Evolutionary conservation across 2,888 invertebrate genomes (phyloP).

Genomic region (Netelia inedita): DNA sequence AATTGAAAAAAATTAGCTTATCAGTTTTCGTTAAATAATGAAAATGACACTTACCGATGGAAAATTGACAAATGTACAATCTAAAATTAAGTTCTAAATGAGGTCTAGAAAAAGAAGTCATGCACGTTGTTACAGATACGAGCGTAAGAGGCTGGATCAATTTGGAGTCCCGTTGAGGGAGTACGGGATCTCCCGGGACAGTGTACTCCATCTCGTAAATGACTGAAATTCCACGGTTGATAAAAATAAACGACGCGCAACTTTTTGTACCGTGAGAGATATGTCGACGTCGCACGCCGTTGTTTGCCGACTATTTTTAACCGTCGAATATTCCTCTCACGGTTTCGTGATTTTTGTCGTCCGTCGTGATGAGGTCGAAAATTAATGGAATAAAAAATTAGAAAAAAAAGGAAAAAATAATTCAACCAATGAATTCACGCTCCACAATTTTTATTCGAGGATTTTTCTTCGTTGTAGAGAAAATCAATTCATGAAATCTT

Average conservation of each 20-base stretch:
- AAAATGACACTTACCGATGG: background rate
- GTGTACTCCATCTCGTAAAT: slow-evolving; percentile 80
- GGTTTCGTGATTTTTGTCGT: slow-evolving; percentile 18
- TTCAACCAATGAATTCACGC: background rate
- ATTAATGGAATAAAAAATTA: slow-evolving; percentile 10
- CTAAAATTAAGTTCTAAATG: background rate
- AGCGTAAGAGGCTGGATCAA: slow-evolving; percentile 77
- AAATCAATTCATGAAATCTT: background rate
- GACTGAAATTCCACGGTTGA: slow-evolving; percentile 69
- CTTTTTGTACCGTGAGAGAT: slow-evolving; percentile 56
- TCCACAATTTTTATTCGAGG: background rate
- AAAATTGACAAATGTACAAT: background rate
- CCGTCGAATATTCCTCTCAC: background rate
- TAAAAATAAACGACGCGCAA: slow-evolving; percentile 59
- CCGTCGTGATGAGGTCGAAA: background rate
- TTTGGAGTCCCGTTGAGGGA: slow-evolving; percentile 74
- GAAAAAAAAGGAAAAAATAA: background rate
- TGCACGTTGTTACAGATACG: slow-evolving; percentile 73
- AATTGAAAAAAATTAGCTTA: background rate
- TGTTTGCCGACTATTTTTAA: background rate
- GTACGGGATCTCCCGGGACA: slow-evolving; percentile 79
- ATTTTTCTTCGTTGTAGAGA: background rate
- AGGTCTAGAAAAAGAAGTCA: slow-evolving; percentile 7
- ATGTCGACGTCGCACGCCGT: background rate
- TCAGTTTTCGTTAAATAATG: background rate